Conservation (phyloP, 2,888 invertebrate species). For the Drosophila niveifrons region DNA sequence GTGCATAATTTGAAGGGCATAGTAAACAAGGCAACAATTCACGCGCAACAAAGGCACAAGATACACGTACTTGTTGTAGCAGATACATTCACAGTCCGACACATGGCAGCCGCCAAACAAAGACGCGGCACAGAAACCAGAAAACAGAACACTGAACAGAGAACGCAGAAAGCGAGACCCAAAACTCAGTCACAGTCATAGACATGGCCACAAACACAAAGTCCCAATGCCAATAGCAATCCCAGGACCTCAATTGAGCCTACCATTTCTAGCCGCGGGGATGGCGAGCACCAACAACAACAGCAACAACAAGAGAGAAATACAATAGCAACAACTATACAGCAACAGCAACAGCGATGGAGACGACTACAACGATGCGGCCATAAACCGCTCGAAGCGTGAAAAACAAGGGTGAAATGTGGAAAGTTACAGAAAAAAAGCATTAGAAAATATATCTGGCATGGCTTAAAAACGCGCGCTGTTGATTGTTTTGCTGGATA, state of each 20-base stretch:
- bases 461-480: conserved; percentile 79
- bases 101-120: conserved; percentile 56
- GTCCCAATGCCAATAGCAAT: conserved; percentile 67
- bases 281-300: conserved; percentile 41
- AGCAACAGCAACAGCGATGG: conserved; percentile 9
- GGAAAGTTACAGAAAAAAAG: conserved; percentile 82
- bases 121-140: conserved; percentile 38
- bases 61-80: conserved; percentile 38
- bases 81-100: conserved; percentile 60
- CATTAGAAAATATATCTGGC: conserved; percentile 80
- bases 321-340: conserved; percentile 15
- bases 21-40: conserved; percentile 80
- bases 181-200: conserved; percentile 59
- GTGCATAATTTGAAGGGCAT: conserved; percentile 81
- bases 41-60: conserved; percentile 75
- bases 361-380: conserved; percentile 30
- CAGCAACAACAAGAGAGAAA: not conserved
- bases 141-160: not conserved
- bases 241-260: conserved; percentile 71
- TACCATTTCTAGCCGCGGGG: conserved; percentile 61
- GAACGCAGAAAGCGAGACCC: conserved; percentile 20
- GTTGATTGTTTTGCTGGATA: conserved; percentile 80
- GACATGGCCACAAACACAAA: conserved; percentile 56
- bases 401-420: conserved; percentile 82
- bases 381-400: conserved; percentile 80